Evolutionary conservation across 2,113 vertebrate species (phyloP).

Genomic region (Myiozetetes cayanensis): DNA sequence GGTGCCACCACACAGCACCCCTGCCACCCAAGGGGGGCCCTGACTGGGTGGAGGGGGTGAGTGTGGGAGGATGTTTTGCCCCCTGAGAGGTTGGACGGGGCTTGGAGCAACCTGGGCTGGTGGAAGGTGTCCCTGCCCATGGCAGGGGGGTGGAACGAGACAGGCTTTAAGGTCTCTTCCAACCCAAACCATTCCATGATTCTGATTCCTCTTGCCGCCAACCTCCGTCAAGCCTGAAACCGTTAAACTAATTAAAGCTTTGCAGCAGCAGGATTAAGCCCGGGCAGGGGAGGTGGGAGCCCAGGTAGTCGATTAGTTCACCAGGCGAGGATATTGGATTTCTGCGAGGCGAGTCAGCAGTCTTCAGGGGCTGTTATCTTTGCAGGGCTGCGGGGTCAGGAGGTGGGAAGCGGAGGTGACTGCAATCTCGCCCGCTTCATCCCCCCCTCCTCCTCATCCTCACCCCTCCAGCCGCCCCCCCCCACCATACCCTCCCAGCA

Average conservation of each 20-base stretch:
- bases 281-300: conserved; percentile 60
- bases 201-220: conserved; percentile 3
- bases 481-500: not conserved
- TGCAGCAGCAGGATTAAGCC: conserved; percentile 68
- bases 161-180: not conserved
- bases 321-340: conserved; percentile 70
- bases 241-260: conserved; percentile 73
- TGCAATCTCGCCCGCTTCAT: conserved; percentile 64
- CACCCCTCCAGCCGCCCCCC: not conserved
- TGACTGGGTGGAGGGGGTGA: not conserved
- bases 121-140: not conserved
- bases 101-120: not conserved
- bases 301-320: conserved; percentile 70
- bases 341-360: conserved; percentile 69
- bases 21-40: not conserved
- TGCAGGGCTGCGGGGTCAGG: conserved; percentile 77
- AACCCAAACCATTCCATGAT: not conserved
- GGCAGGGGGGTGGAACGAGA: not conserved
- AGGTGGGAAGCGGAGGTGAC: conserved; percentile 76
- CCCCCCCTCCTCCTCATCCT: conserved; percentile 30
- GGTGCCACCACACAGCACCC: not conserved
- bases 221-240: conserved; percentile 60
- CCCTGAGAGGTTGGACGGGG: not conserved
- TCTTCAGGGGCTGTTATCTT: conserved; percentile 72
- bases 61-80: not conserved